Percentiles rank a stretch among this genome's conserved stretches.
phyloP scores from a whole-genome alignment of 2,113 vertebrate species.

The Scortum barcoo region DNA sequence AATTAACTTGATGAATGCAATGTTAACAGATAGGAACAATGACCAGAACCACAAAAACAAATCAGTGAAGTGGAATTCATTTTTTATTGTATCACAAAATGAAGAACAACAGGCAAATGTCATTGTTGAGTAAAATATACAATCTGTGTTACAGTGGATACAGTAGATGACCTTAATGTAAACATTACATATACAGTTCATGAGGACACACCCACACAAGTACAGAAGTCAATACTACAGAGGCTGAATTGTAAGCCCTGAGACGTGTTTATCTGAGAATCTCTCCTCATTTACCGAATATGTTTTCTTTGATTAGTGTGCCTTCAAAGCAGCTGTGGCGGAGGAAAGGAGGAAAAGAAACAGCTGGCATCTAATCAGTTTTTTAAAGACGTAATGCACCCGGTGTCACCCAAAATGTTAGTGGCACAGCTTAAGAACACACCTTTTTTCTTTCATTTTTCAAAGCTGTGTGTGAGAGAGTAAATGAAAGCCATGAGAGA shows the following conservation, averaged over 20 bases:
- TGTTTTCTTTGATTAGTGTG: slow-evolving; percentile 34
- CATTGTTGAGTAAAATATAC: background rate
- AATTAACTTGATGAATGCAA: background rate
- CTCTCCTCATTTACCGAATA: slow-evolving; percentile 13
- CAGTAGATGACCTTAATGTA: background rate
- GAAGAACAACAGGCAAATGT: background rate
- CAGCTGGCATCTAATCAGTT: slow-evolving; percentile 34
- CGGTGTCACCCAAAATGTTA: slow-evolving; percentile 26
- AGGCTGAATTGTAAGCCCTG: background rate
- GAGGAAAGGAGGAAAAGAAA: slow-evolving; percentile 26
- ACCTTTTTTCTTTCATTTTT: slow-evolving; percentile 38
- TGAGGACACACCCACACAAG: background rate
- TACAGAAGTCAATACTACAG: background rate
- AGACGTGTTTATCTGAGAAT: background rate
- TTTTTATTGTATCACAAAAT: too few relatives aligned
- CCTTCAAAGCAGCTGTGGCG: slow-evolving; percentile 21
- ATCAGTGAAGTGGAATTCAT: too few relatives aligned
- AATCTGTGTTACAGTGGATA: background rate
- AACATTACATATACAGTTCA: background rate
- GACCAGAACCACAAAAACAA: too few relatives aligned
- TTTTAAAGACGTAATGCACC: background rate
- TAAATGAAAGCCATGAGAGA: slow-evolving; percentile 30
- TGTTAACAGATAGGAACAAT: background rate
- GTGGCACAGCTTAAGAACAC: slow-evolving; percentile 22
- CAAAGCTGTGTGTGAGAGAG: slow-evolving; percentile 13